Percentiles rank a stretch among this genome's conserved stretches.
Conservation (phyloP, 2,113 vertebrate species). For the Gila orcuttii region DNA sequence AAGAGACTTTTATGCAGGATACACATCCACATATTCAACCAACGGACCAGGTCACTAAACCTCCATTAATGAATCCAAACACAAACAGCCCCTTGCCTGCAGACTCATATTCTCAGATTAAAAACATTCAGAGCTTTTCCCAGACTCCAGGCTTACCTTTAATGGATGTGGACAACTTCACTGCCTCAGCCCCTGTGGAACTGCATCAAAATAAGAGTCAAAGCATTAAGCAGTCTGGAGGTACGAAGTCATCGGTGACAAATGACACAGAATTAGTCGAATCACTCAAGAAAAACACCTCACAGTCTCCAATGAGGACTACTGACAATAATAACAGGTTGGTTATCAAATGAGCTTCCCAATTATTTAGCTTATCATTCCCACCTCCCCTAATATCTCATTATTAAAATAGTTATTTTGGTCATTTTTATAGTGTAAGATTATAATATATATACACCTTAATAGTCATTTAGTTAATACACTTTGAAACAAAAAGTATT, state of each 20-base stretch:
- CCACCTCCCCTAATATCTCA: too few species aligned
- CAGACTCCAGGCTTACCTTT: constrained; percentile 13
- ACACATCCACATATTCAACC: constrained; percentile 29
- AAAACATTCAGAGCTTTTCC: not conserved
- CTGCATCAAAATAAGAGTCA: constrained; percentile 57
- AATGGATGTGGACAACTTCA: constrained; percentile 41
- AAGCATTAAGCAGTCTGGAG: constrained; percentile 38
- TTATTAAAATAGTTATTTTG: not conserved
- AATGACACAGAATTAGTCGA: constrained; percentile 65
- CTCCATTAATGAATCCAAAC: constrained; percentile 1
- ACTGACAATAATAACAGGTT: constrained; percentile 68
- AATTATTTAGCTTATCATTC: not conserved
- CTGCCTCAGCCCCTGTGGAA: constrained; percentile 37
- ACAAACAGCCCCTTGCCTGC: not conserved
- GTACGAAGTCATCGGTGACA: constrained; percentile 33
- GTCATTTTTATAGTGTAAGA: not conserved
- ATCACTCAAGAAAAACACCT: constrained; percentile 72
- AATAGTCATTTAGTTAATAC: not conserved
- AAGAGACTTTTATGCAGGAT: constrained; percentile 35
- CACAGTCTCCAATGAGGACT: constrained; percentile 75
- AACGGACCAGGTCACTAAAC: constrained; percentile 15
- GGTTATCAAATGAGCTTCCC: constrained; percentile 35
- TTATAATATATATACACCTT: not conserved
- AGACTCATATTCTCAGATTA: constrained; percentile 9
- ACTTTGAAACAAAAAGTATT: not conserved